A percentile compares a stretch with the other conserved stretches of the same genome.
Evolutionary conservation across 2,888 invertebrate species (phyloP).

Genomic region (Ceriagrion tenellum): DNA sequence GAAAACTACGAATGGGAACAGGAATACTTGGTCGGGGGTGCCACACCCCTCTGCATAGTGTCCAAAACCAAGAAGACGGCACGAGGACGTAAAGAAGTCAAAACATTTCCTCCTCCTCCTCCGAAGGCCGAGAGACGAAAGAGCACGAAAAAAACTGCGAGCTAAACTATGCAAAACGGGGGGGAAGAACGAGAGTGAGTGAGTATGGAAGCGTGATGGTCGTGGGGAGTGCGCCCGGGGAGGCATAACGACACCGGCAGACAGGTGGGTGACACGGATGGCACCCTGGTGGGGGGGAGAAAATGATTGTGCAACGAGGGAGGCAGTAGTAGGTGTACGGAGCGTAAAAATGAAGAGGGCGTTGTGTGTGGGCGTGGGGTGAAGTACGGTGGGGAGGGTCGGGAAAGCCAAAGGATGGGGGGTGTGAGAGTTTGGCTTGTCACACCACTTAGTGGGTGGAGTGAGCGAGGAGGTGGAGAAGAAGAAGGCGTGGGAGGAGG

Average conservation of each 20-base stretch:
- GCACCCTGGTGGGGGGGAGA: not conserved
- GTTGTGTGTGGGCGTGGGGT: not conserved
- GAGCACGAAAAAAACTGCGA: not conserved
- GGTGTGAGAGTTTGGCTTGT: not conserved
- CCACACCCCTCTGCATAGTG: too few relatives aligned
- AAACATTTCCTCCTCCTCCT: not conserved
- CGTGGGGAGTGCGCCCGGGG: not conserved
- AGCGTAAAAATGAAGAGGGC: not conserved
- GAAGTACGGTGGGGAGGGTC: not conserved
- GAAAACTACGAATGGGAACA: too few relatives aligned
- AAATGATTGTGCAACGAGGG: not conserved
- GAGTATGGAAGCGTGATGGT: not conserved
- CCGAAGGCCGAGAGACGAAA: not conserved
- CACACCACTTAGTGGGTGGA: not conserved
- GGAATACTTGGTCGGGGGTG: too few relatives aligned
- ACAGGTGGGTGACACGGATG: slow-evolving; percentile 59
- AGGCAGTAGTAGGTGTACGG: not conserved
- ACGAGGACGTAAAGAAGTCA: slow-evolving; percentile 36
- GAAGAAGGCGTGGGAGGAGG: too few relatives aligned
- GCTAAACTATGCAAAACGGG: not conserved
- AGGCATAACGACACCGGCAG: slow-evolving; percentile 50
- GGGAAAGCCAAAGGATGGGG: not conserved
- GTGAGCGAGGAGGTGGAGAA: not conserved
- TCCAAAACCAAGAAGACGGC: not conserved
- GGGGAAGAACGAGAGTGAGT: not conserved